Evolutionary conservation across 53 echinoderm and acorn worm genomes (phyloP).

Genomic region (Patiria pectinifera): DNA sequence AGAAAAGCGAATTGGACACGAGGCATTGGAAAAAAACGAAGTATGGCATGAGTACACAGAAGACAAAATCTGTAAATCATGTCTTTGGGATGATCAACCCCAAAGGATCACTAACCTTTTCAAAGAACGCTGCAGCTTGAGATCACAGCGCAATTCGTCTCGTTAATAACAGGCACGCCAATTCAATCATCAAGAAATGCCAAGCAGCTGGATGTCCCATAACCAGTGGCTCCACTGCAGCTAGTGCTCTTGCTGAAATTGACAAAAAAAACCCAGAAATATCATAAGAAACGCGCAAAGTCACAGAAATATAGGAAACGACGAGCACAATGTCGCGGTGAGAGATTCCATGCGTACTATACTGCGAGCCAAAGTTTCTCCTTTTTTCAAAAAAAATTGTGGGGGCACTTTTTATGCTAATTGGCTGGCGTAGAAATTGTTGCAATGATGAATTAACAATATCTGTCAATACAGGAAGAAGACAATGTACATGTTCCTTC

Average conservation of each 20-base stretch:
- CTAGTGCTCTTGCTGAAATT: background rate
- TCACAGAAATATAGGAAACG: background rate
- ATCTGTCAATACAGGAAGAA: too few species aligned
- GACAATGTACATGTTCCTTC: too few species aligned
- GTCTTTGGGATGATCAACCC: background rate
- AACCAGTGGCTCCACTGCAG: background rate
- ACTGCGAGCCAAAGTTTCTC: too few species aligned
- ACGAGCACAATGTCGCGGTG: background rate
- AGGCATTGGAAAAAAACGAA: background rate
- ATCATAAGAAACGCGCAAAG: too few species aligned
- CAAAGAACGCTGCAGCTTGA: background rate
- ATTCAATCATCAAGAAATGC: background rate
- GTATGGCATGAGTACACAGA: background rate
- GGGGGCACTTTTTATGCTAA: too few species aligned
- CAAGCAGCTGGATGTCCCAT: background rate
- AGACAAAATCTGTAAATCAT: background rate
- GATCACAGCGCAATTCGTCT: background rate
- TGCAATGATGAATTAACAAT: too few species aligned
- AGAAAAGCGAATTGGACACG: background rate
- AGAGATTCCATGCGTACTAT: too few species aligned
- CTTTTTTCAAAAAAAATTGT: too few species aligned
- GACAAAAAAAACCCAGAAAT: background rate
- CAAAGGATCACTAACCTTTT: constrained; percentile 20
- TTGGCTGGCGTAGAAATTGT: too few species aligned
- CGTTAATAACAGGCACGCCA: background rate